Percentiles rank a stretch among this genome's conserved stretches.
Evolutionary conservation across 2,888 invertebrate genomes (phyloP).

Genomic region (Agrotis puta): DNA sequence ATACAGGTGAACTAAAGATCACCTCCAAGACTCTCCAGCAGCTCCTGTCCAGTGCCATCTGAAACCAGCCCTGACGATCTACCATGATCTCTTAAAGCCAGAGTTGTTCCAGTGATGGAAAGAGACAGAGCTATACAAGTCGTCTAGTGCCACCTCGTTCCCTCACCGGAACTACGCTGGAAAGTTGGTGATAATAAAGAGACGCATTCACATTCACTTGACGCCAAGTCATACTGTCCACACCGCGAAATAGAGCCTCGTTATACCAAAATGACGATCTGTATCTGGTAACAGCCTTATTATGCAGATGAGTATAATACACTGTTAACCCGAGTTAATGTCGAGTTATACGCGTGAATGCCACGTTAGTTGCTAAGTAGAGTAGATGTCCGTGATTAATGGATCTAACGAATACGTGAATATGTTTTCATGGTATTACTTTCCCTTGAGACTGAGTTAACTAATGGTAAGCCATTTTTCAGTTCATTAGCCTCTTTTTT

Average conservation of each 20-base stretch:
- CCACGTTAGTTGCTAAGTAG: slow-evolving; percentile 40
- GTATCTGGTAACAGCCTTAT: slow-evolving; percentile 42
- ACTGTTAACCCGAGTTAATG: slow-evolving; percentile 49
- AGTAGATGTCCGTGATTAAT: slow-evolving; percentile 39
- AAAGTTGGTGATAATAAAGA: background rate
- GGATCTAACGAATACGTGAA: background rate
- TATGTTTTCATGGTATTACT: background rate
- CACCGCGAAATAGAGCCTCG: background rate
- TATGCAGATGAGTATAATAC: slow-evolving; percentile 54
- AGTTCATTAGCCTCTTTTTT: too few species aligned
- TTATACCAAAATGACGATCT: slow-evolving; percentile 15
- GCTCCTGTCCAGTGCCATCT: too few species aligned
- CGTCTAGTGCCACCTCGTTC: too few species aligned
- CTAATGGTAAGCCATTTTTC: background rate
- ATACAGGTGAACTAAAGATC: too few species aligned
- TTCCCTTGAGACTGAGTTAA: background rate
- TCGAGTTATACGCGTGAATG: slow-evolving; percentile 46
- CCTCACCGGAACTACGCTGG: too few species aligned
- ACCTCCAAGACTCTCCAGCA: too few species aligned
- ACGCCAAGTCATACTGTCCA: background rate
- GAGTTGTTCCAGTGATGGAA: too few species aligned
- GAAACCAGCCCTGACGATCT: too few species aligned
- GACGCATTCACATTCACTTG: background rate
- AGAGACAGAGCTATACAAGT: too few species aligned
- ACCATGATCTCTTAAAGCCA: too few species aligned